Evolutionary conservation across 2,113 vertebrate species (phyloP), one percentile per base, ranked within the genome.

Genomic region (Brachypteracias leptosomus): DNA sequence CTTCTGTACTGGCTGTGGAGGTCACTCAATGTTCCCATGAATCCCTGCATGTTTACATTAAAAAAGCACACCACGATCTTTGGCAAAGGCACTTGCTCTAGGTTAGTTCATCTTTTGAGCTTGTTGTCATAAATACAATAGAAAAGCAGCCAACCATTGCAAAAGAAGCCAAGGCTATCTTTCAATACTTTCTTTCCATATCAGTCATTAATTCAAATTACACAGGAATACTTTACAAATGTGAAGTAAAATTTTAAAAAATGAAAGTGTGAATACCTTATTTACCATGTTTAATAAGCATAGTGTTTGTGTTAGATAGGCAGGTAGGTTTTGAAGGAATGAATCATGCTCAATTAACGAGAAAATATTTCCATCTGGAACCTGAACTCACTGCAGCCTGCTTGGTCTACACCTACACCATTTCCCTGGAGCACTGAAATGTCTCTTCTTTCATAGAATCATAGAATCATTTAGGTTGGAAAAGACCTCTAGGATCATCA

Each of bases 21-120:
- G 98, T 97, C 98, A 97, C 70, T 40, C 46, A 93, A 8, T 97
- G 97, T 98, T 98, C 98, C 97, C 95, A 95, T 95, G 96, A 97
- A 95, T 89, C 93, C 89, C 86, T 79, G 57, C 84, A 96, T 95
- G 97, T 98, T 98, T 97, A 97, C 98, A 97, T 97, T 96, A 72
- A 96, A 97, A 98, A 98, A 98, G 98, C 97, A 98, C 98, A 98
- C 68, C 59, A 35, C 91, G 98, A 98, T 97, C 98, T 98, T 97
- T 98, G 98, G 98, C 98, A 97, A 95, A 95, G 91, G 52, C 76
- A 24, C 83, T 90, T 40, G 52, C 92, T 91, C 81, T 88, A 55
- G 93, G 91, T 94, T 89, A 94, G 70, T 66, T 88, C 76, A 83
- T 87, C 83, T 95, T 96, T 91, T 80, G 58, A 96, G 92, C 63